Base-by-base conservation (phyloP, 2,888 invertebrate genomes). In the Drosophila antonietae region DNA sequence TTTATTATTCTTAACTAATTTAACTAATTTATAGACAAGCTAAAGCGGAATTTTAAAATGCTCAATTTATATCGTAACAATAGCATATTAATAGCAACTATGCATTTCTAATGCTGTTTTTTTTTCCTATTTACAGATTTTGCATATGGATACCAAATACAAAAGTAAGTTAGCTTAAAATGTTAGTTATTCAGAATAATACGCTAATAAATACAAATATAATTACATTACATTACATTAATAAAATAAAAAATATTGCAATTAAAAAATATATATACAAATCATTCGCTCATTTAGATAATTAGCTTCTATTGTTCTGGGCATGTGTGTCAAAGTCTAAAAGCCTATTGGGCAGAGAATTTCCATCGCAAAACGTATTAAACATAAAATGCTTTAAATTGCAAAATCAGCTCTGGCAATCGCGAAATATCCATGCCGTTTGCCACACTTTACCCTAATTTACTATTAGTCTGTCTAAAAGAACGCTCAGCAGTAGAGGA, bases 101-200 rank as follows among this genome's bases (percentile, higher is more conserved):
- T 20, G 12, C 43, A 28, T 57, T 14, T 14, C 10, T 51, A 37
- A 37, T 18, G 37, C 23, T 14, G 41, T 58, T 55, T 52, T 12
- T 23, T 46, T 4, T 28, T 28, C 28, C 63, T 37, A 20, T 85
- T 83, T 83, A 41, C 87, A 84, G 86, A 46, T 68, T 20, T 15
- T 1, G 62, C 52, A 55, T 31, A 81, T 80, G 87, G 86, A 83
- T 85, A 84, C 64, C 18, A 66, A 44, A 35, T 20, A 31, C 46
- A 43, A 57, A 62, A 69, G 83, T 84, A 73, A 84, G 86, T 81
- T 31, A 15, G 7, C 15, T 15, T 39, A 15, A 15, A 15, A 37
- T 37, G 14, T 37, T n/a, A 28, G 5, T 28, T 6, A 28, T 28
- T 28, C 28, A 28, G 28, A 28, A 28, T 28, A 28, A 28, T 28